Evolutionary conservation across 2,888 invertebrate genomes (phyloP).

Genomic region (Apamea monoglypha): DNA sequence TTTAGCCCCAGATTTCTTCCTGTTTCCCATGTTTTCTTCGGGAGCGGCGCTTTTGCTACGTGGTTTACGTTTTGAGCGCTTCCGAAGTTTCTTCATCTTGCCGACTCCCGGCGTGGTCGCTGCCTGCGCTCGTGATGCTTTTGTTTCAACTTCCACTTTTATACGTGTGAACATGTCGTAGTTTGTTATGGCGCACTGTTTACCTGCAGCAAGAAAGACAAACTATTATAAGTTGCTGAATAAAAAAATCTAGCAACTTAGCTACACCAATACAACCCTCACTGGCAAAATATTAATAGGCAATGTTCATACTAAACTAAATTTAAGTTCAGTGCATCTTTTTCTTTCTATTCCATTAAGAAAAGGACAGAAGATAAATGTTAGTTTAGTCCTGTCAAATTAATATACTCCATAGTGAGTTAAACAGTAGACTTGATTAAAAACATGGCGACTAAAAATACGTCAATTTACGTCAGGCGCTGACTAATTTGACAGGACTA

Average conservation of each 20-base stretch:
- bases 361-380: no score
- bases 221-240: neutral
- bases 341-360: no score
- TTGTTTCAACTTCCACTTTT: constrained; percentile 85
- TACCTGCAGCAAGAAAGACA: constrained; percentile 75
- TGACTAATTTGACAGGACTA: no score
- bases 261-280: neutral
- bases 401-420: no score
- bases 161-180: constrained; percentile 88
- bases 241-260: neutral
- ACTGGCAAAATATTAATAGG: neutral
- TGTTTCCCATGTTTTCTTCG: constrained; percentile 72
- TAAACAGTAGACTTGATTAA: no score
- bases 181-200: constrained; percentile 88
- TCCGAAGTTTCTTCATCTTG: constrained; percentile 75
- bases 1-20: constrained; percentile 83
- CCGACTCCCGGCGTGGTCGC: constrained; percentile 73
- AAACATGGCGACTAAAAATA: no score
- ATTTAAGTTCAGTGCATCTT: no score
- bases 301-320: neutral
- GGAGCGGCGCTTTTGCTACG: constrained; percentile 87
- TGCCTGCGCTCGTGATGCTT: constrained; percentile 77
- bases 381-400: no score
- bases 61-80: constrained; percentile 80
- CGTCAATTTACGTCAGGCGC: no score